Conservation (phyloP, 2,113 vertebrate species). For the Cyprinus carpio region DNA sequence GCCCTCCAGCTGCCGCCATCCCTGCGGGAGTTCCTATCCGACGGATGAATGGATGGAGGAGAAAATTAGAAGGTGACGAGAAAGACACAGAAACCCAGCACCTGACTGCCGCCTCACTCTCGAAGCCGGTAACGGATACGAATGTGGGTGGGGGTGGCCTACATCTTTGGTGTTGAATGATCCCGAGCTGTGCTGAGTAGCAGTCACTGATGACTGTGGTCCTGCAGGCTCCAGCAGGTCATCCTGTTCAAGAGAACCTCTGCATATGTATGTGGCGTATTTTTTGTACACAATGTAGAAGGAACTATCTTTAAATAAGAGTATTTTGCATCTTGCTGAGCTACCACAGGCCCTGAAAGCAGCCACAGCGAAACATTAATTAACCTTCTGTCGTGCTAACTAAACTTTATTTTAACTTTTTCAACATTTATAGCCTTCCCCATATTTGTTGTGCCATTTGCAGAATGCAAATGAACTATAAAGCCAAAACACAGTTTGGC, state of each 20-base stretch:
- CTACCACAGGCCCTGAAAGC: neutral
- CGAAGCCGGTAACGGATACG: conserved; percentile 55
- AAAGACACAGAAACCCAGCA: conserved; percentile 62
- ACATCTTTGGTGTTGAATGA: conserved; percentile 46
- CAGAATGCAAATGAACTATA: too few relatives aligned
- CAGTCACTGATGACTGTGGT: conserved; percentile 62
- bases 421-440: neutral
- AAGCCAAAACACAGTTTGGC: neutral
- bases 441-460: neutral
- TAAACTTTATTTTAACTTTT: neutral
- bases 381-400: too few relatives aligned
- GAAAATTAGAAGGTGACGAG: conserved; percentile 26
- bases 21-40: neutral
- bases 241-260: conserved; percentile 61
- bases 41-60: conserved; percentile 26
- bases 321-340: neutral
- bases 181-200: conserved; percentile 53
- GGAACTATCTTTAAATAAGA: conserved; percentile 60
- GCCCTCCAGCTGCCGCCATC: conserved; percentile 89
- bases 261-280: conserved; percentile 24
- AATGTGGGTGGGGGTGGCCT: conserved; percentile 67
- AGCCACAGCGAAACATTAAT: neutral
- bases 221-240: conserved; percentile 68
- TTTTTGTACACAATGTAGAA: conserved; percentile 15
- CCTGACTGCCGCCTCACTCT: conserved; percentile 45